Conservation (phyloP, 2,113 vertebrate species). For the Clarias macrocephalus region DNA sequence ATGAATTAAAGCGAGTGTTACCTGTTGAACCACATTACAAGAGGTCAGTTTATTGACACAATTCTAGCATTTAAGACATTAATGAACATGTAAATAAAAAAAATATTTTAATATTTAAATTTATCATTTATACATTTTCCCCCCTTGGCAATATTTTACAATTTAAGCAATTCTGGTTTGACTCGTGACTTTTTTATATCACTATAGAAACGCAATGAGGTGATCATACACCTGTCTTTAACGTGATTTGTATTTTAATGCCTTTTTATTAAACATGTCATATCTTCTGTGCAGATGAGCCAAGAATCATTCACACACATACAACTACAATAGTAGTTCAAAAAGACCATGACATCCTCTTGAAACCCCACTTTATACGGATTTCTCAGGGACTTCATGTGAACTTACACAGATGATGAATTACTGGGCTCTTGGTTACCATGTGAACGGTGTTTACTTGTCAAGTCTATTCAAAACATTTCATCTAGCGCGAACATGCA, state of each 20-base stretch:
- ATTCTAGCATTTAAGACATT: neutral
- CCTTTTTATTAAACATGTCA: neutral
- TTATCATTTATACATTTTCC: neutral
- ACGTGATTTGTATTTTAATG: neutral
- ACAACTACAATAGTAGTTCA: neutral
- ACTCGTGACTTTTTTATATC: neutral
- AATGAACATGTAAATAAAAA: neutral
- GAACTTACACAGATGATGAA: neutral
- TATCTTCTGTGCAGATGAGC: neutral
- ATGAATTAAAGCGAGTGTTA: neutral
- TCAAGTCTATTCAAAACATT: neutral
- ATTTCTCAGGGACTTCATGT: neutral
- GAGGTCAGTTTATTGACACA: neutral
- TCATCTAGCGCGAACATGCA: neutral
- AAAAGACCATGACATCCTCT: neutral
- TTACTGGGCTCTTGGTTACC: neutral
- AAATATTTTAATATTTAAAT: neutral
- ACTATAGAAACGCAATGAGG: too few species aligned
- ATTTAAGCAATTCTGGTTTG: neutral
- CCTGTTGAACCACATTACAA: neutral
- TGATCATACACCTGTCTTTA: neutral
- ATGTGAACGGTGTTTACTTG: neutral
- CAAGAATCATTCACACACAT: neutral
- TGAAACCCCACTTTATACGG: neutral
- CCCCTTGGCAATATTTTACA: neutral